Evolutionary conservation across 2,113 vertebrate genomes (phyloP), one percentile per base, ranked within the genome.

Genomic region (Labeo catla): DNA sequence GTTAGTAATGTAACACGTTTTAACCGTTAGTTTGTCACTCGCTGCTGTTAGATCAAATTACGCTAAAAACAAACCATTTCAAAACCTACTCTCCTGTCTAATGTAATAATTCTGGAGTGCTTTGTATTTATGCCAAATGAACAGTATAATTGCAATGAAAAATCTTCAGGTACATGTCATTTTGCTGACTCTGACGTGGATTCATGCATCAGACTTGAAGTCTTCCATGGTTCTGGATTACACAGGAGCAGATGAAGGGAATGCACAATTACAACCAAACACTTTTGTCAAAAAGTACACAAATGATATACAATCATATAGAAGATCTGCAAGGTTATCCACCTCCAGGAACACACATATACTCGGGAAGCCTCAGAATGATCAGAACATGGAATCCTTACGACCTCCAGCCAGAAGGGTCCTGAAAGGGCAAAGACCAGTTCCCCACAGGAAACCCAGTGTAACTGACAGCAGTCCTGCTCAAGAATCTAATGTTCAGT

Each of bases 401-500:
- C 54, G 63, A 50, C 19, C 78, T 11, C 77, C 77, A 4, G 23
- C 16, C 1, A 78, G 63, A 63, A 88, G 84, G 79, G 63, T 86
- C 3, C 28, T 66, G 84, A 88, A 72, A 70, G 66, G 39, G 11
- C 82, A 85, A 23, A 86, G 89, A 73, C 84, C 70, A n/a, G 45
- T 28, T 8, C 77, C 47, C 6, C 36, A 45, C 13, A 76, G 66
- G 73, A 89, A 84, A 70, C 70, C 54, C 4, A 15, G 28, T 39
- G 34, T 63, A 19, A 76, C 39, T 63, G 39, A 73, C 19, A 57
- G 66, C 19, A 65, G 45, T 3, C 47, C 49, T 47, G 36, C 66
- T 63, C 76, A 59, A n/a, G 77, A 78, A n/a, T 15, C 21, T 36
- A 57, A 1, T 52, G 13, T 92, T 6, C 92, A 92, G 15, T 90